Evolutionary conservation across 92 coral and sea anemone species (phyloP).

Genomic region (Epizoanthus ramosus): DNA sequence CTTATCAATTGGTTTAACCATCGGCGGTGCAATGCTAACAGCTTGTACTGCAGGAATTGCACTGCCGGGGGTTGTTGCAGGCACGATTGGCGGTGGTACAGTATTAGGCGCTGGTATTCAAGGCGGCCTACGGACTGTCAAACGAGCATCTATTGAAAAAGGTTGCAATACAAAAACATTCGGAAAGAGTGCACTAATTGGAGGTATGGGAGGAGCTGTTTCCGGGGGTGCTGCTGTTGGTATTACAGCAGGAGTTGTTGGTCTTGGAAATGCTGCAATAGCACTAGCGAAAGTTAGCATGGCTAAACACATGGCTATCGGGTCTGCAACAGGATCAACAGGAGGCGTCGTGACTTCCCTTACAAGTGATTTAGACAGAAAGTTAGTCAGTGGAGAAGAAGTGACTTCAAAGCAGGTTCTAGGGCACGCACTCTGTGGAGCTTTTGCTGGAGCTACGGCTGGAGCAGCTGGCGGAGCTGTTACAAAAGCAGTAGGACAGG

Average conservation of each 20-base stretch:
- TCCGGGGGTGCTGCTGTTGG: constrained; percentile 21
- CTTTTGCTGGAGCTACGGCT: constrained; percentile 12
- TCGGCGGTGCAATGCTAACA: constrained; percentile 14
- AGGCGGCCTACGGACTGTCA: constrained; percentile 10
- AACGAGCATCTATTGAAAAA: background rate
- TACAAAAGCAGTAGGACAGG: constrained; percentile 4
- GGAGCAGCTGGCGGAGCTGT: constrained; percentile 39
- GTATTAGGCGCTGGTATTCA: constrained; percentile 30
- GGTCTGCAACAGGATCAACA: constrained; percentile 15
- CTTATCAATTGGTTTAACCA: background rate
- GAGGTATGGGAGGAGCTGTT: constrained; percentile 21
- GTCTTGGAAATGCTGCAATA: background rate
- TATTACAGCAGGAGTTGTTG: constrained; percentile 1
- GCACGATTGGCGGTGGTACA: constrained; percentile 13
- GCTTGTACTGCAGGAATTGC: constrained; percentile 37
- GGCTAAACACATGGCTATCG: constrained; percentile 1
- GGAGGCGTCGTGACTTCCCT: constrained; percentile 8
- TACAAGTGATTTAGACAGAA: constrained; percentile 13
- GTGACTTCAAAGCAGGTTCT: constrained; percentile 35
- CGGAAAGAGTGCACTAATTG: background rate
- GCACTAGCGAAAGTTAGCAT: background rate
- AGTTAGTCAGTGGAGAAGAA: constrained; percentile 29
- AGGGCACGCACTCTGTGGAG: constrained; percentile 30
- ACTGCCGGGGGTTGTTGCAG: background rate
- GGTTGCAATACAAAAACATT: constrained; percentile 10